phyloP scores from a whole-genome alignment of 2,888 invertebrate species.

The Drosophila sordidula region DNA sequence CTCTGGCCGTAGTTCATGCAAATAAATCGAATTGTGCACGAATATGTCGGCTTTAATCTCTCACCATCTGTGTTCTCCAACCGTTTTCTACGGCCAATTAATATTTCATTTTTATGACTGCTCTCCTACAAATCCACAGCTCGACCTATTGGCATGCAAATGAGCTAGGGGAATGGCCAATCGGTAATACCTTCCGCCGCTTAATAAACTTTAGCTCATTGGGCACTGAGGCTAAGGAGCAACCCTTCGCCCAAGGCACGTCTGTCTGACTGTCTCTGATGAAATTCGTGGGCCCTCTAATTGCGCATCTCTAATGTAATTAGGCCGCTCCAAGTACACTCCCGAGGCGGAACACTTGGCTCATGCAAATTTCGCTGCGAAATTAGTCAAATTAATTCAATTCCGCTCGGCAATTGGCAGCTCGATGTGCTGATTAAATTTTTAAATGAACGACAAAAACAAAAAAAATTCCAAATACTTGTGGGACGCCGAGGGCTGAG shows the following conservation, averaged over 20 bases:
- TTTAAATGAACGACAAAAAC: conserved; percentile 30
- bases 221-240: conserved; percentile 4
- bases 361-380: conserved; percentile 67
- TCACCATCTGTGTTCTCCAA: conserved; percentile 16
- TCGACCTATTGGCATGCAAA: conserved; percentile 27
- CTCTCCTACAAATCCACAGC: conserved; percentile 21
- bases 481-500: too few species aligned
- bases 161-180: conserved; percentile 17
- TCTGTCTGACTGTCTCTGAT: conserved; percentile 5
- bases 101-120: conserved; percentile 54
- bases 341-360: conserved; percentile 1
- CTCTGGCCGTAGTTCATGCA: conserved; percentile 13
- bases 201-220: conserved; percentile 48
- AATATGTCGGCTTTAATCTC: neutral
- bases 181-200: conserved; percentile 59
- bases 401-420: conserved; percentile 52
- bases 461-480: neutral
- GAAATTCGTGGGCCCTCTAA: conserved; percentile 40
- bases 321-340: conserved; percentile 36
- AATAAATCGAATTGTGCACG: conserved; percentile 50
- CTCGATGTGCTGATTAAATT: conserved; percentile 56
- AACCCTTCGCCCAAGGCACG: conserved; percentile 22
- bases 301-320: conserved; percentile 76
- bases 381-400: conserved; percentile 73
- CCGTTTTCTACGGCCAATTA: conserved; percentile 23